Evolutionary conservation across 1,140 invertebrate species (phyloP), one percentile per base, ranked within the genome.

Genomic region (Mya arenaria): DNA sequence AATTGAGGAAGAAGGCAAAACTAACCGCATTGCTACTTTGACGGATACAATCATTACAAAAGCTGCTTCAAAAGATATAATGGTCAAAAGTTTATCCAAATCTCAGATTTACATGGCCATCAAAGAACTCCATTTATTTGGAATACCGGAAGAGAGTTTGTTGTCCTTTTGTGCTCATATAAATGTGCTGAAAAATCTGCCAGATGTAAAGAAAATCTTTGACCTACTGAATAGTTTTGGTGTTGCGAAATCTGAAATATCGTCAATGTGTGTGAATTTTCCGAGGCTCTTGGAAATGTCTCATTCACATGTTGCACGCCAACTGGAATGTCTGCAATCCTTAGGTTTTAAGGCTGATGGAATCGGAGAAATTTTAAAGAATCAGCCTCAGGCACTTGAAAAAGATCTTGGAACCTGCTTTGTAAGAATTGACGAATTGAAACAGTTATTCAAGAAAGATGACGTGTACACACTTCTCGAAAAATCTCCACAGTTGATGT

Each of bases 401-500:
- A 48, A 19, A 3, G 60, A 72, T 63, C 13, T 71, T 10, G 23
- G 13, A 23, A 23, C 19, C 15, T 25, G 34, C 19, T 5, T 37
- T 23, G 28, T 32, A n/a, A 17, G 79, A 39, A 60, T 85, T 48
- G 75, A 52, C 15, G 78, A 75, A 34, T 65, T 89, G 10, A 78
- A 82, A 68, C 19, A 69, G 19, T 36, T 84, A n/a, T 87, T 89
- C 52, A 86, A 74, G 23, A 66, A 69, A 13, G 77, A 77, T 13
- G 86, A 87, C 71, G 63, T 83, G 6, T 52, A 85, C n/a, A 44
- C 65, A 10, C 30, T 88, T 23, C 75, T 88, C 17, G 30, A 75
- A 0, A 65, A 58, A 34, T 87, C 71, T 17, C 89, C 89, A 15
- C 19, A 69, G 19, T 30, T 90, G 19, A 39, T 91, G n/a, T 71